Conservation (phyloP, 2,888 invertebrate genomes). For the Ichneumon xanthorius region DNA sequence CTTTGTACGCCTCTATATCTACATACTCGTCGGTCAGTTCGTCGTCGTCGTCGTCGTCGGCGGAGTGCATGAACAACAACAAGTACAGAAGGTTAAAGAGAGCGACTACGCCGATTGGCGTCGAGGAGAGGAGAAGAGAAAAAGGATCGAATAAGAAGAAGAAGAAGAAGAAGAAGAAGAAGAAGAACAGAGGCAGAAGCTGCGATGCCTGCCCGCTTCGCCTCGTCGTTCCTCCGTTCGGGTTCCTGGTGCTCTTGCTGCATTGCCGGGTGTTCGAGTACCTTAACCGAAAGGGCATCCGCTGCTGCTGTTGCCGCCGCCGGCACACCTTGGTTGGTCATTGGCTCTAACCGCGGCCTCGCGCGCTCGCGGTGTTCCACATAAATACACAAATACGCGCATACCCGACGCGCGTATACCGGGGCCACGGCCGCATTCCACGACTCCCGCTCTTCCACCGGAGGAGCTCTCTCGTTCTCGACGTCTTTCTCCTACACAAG, state of each 20-base stretch:
- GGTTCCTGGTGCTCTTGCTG: conserved; percentile 82
- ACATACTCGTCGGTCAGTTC: conserved; percentile 45
- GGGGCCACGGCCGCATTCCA: conserved; percentile 84
- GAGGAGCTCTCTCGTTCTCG: conserved; percentile 59
- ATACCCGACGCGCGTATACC: conserved; percentile 79
- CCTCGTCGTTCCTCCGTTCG: conserved; percentile 73
- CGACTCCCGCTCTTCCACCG: conserved; percentile 75
- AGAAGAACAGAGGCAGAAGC: conserved; percentile 62
- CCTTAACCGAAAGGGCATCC: conserved; percentile 80
- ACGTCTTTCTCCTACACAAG: conserved; percentile 52
- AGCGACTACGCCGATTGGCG: conserved; percentile 38
- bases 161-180: conserved; percentile 72
- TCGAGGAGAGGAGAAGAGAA: conserved; percentile 59
- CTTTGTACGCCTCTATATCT: conserved; percentile 17
- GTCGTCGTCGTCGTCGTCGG: conserved; percentile 22
- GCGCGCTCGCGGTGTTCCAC: conserved; percentile 79
- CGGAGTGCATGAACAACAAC: conserved; percentile 54
- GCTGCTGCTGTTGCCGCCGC: conserved; percentile 64
- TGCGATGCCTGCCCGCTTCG: conserved; percentile 17
- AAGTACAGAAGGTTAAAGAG: conserved; percentile 47
- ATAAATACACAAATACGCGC: conserved; percentile 83
- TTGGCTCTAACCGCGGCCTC: conserved; percentile 78
- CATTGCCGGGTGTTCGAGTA: conserved; percentile 78
- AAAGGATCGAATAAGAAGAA: conserved; percentile 68
- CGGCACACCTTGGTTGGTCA: conserved; percentile 83